Percentiles rank a stretch among this genome's conserved stretches.
Evolutionary conservation across 2,797 vertebrate genomes (phyloP).

Genomic region (Melanotaenia trifasciata): DNA sequence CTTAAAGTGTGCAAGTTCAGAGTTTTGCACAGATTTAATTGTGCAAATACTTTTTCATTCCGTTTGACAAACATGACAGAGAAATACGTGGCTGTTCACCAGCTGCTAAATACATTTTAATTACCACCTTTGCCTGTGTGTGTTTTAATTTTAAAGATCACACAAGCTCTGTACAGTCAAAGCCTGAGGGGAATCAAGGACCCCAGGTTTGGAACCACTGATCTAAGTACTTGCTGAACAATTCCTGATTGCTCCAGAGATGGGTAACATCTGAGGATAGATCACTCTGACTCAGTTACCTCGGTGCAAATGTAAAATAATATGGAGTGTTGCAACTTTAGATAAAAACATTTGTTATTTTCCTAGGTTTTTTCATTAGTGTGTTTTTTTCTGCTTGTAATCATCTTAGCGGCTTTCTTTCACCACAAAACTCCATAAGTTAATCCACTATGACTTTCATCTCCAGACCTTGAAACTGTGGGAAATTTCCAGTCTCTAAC

Average conservation of each 20-base stretch:
- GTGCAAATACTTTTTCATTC: neutral
- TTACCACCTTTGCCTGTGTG: too few species aligned
- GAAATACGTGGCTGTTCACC: neutral
- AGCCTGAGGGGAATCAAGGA: neutral
- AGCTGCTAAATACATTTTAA: too few species aligned
- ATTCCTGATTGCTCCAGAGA: neutral
- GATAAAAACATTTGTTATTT: too few species aligned
- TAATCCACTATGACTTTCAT: neutral
- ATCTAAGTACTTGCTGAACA: neutral
- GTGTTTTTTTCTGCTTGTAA: neutral
- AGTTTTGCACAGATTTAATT: neutral
- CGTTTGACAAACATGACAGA: neutral
- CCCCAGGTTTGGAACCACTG: neutral
- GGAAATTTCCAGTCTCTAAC: neutral
- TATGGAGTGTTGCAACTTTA: too few species aligned
- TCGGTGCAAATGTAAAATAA: neutral
- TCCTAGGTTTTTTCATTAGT: neutral
- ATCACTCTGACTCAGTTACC: neutral
- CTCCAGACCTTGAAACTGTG: neutral
- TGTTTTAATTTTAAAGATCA: neutral
- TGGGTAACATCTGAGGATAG: neutral
- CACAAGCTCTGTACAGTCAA: neutral
- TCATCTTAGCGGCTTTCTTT: neutral
- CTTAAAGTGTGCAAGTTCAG: neutral
- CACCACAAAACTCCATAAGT: neutral